Base-by-base conservation (phyloP, 2,888 invertebrate genomes). In the Callosobruchus maculatus region DNA sequence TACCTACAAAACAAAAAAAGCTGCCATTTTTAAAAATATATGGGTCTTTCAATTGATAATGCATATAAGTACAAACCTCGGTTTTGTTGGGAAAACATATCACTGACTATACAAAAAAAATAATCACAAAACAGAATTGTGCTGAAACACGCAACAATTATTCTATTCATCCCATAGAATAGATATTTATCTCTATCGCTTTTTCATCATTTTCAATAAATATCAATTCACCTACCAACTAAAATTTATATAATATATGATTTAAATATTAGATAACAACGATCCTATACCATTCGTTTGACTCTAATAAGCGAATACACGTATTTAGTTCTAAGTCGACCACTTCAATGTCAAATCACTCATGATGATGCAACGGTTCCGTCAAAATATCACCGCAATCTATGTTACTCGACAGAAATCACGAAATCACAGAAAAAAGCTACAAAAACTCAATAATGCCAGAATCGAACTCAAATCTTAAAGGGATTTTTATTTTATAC, bases 181-280 rank as follows among this genome's bases (percentile, higher is more conserved):
- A 82, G 77, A 82, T 83, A 82, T 80, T 78, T 83, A 79, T 81
- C 77, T 79, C 78, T 79, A 76, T 82, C 80, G 78, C 77, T 79
- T 77, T 79, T 76, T 82, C 80, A 78, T 49, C 49, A 49, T 49
- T 74, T 81, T 82, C 77, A 76, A 83, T 84, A 83, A 83, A 85
- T 84, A 84, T 84, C 83, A 77, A 79, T 82, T 80, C 79, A 83
- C 77, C 83, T 83, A 83, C 78, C 81, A 83, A 84, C 83, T 83
- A 83, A 83, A 81, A 83, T 81, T 78, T 20, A 71, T 67, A 66
- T 71, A 81, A 66, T 71, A 81, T 81, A 81, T 80, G 78, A 81
- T 84, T 84, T 84, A 84, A 84, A 85, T 86, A 85, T 86, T 86
- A 86, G 85, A 84, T 86, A 87, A 87, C 87, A 87, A 87, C 84